These are phyloP conservation scores for Syrrhaptes paradoxus DNA, from an alignment of 2,113 vertebrate species.

Conservation along the genomic window DNA sequence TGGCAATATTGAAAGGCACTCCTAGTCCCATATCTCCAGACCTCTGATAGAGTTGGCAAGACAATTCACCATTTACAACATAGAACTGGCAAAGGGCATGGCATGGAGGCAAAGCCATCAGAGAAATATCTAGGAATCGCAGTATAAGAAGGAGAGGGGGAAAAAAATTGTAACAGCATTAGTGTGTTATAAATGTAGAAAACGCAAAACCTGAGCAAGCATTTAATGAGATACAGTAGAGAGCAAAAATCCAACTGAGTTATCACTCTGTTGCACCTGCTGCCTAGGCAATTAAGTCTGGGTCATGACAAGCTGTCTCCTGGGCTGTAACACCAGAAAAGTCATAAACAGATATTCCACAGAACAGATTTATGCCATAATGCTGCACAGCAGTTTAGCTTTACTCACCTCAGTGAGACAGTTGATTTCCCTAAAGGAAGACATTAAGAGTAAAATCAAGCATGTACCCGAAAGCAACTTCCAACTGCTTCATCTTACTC, in stretches of 20 bases:
- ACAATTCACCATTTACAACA: slow-evolving; percentile 88
- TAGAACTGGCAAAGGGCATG: slow-evolving; percentile 97
- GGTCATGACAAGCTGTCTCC: background rate
- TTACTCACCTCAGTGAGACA: background rate
- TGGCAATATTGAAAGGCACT: slow-evolving; percentile 97
- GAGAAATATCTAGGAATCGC: slow-evolving; percentile 82
- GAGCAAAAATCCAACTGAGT: background rate
- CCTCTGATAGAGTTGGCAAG: slow-evolving; percentile 95
- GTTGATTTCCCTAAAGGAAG: background rate
- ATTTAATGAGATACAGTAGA: background rate
- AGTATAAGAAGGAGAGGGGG: background rate
- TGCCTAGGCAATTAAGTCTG: background rate
- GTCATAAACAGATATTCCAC: background rate
- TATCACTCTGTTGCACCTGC: background rate
- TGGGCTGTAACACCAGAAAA: background rate
- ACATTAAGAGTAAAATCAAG: background rate
- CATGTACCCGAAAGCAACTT: background rate
- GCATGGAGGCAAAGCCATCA: slow-evolving; percentile 94
- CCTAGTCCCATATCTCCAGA: slow-evolving; percentile 97
- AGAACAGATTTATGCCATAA: background rate
- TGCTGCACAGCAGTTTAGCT: slow-evolving; percentile 12
- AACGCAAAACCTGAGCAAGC: background rate
- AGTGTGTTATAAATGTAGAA: background rate
- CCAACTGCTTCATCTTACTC: background rate
- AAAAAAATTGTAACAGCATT: background rate